Evolutionary conservation across 2,888 invertebrate genomes (phyloP), one percentile per base, ranked within the genome.

Genomic region (Drosophila recens): DNA sequence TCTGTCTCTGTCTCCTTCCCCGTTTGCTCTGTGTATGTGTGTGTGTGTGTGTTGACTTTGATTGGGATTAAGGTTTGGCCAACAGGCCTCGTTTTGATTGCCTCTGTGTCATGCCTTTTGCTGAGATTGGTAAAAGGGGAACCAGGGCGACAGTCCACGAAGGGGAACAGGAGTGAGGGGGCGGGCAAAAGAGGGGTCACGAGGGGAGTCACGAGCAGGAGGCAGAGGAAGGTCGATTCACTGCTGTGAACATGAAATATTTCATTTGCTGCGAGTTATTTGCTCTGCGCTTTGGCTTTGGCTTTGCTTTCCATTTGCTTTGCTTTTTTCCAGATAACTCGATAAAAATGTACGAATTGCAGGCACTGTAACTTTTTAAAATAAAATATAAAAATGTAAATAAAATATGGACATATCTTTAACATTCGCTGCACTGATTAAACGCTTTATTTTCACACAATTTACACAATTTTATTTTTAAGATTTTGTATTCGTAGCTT

Each of bases 241-340:
- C 15, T 38, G 48, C 40, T 61, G 57, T 45, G 68, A 67, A 77
- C 80, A 82, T 80, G 80, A 87, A 82, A 87, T 85, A 89, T 87
- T 89, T 89, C 87, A 87, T 89, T 85, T 77, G 72, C 84, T 80
- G 75, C 80, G 75, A 87, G 84, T 82, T 85, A 85, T 85, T 89
- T 87, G 73, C 75, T 73, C 66, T 69, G 64, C 62, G 80, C 89
- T 75, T 74, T 70, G 65, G 80, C 89, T 75, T 74, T 70, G 65
- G 67, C 59, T 57, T 74, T 48, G 67, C 49, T 57, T 68, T 62
- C 54, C 64, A 62, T 68, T 65, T 42, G 40, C 56, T 61, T 78
- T 54, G 42, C 13, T 33, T 38, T 54, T 43, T 57, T n/a, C 53
- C 56, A 49, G 8, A 61, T 67, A 75, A 75, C 80, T 67, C 64